A percentile compares a stretch with the other conserved stretches of the same genome.
Conservation (phyloP, 2,888 invertebrate genomes). For the Mesopsocus fuscifrons region DNA sequence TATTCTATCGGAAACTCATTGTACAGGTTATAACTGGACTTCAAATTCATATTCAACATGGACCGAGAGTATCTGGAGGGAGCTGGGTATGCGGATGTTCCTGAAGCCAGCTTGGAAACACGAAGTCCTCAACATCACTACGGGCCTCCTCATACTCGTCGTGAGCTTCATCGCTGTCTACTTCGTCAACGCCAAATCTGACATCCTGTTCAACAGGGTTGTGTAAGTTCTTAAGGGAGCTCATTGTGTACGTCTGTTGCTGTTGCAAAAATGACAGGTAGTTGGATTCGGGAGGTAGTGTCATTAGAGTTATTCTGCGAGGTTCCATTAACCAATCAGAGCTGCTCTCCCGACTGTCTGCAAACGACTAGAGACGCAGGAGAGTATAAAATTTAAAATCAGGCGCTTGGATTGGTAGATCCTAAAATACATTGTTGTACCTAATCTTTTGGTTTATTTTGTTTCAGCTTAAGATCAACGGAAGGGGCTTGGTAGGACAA, state of each 20-base stretch:
- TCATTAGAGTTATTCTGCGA: no score
- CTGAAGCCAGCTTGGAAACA: constrained; percentile 43
- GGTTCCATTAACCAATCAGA: no score
- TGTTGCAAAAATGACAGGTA: no score
- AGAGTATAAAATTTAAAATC: no score
- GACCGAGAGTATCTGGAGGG: constrained; percentile 74
- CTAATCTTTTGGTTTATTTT: no score
- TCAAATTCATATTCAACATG: constrained; percentile 66
- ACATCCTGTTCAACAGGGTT: constrained; percentile 25
- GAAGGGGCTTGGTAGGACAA: constrained; percentile 2
- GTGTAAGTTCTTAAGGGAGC: constrained; percentile 11
- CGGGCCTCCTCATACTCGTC: constrained; percentile 30
- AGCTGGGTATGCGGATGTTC: constrained; percentile 56
- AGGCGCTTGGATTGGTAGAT: no score
- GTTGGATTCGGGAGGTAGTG: no score
- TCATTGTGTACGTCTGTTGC: no score
- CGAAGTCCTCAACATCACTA: constrained; percentile 32
- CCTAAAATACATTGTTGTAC: no score
- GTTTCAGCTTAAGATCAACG: constrained; percentile 1
- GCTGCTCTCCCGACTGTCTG: no score
- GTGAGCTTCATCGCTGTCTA: constrained; percentile 32
- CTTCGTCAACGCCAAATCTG: constrained; percentile 30
- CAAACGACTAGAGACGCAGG: no score
- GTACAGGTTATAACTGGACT: constrained; percentile 51
- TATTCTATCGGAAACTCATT: no score